Evolutionary conservation across 2,113 vertebrate genomes (phyloP).

Genomic region (sheep (Ovis aries)): ARS-UI_Ramb_v3.0 NC_056074.1:37890001-37890500

Average conservation of each 20-base stretch:
- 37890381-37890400: not conserved
- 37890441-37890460: not conserved
- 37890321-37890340: not conserved
- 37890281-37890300: not conserved
- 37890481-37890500: not conserved
- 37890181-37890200: not conserved
- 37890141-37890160: not conserved
- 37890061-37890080: not conserved
- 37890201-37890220: not conserved
- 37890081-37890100: not conserved
- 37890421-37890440: not conserved
- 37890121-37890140: not conserved
- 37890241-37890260: not conserved
- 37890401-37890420: fast-evolving
- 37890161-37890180: too few relatives aligned
- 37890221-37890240: not conserved
- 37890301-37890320: not conserved
- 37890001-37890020: not conserved
- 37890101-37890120: not conserved
- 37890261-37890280: not conserved
- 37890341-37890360: not conserved
- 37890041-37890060: not conserved
- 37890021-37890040: not conserved
- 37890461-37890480: not conserved
- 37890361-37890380: not conserved